Conservation (phyloP, 2,888 invertebrate genomes). For the Ferrisia virgata region DNA sequence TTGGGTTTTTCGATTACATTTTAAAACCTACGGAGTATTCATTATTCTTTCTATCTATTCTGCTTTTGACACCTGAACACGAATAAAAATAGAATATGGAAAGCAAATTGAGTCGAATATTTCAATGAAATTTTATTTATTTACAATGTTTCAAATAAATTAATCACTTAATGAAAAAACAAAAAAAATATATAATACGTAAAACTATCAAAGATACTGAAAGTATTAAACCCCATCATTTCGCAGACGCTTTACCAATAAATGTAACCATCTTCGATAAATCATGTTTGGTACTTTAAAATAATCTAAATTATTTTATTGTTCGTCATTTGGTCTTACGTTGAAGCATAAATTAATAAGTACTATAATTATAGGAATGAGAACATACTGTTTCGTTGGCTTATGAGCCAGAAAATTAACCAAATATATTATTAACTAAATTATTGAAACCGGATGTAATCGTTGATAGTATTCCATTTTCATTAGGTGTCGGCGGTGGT, state of each 20-base stretch:
- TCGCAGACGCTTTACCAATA: background rate
- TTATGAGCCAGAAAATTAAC: conserved; percentile 53
- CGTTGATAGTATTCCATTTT: conserved; percentile 68
- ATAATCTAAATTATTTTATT: background rate
- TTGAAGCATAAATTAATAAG: conserved; percentile 24
- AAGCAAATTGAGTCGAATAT: background rate
- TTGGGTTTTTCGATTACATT: background rate
- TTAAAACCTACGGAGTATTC: too few relatives aligned
- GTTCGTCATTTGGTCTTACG: conserved; percentile 9
- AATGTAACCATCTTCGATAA: background rate
- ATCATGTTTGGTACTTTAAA: background rate
- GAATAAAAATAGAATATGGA: background rate
- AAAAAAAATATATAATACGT: background rate
- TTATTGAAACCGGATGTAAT: conserved; percentile 74
- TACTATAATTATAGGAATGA: conserved; percentile 39
- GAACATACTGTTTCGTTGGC: conserved; percentile 33
- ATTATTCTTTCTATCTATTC: too few relatives aligned
- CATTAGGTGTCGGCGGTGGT: conserved; percentile 55
- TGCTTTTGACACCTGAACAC: background rate
- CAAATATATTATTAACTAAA: conserved; percentile 74
- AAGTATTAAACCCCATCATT: conserved; percentile 6
- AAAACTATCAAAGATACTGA: conserved; percentile 10
- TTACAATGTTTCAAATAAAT: conserved; percentile 24
- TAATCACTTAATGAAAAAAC: background rate
- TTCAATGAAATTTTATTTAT: conserved; percentile 21